Evolutionary conservation across 2,888 invertebrate genomes (phyloP).

Genomic region (Luperina nickerlii): DNA sequence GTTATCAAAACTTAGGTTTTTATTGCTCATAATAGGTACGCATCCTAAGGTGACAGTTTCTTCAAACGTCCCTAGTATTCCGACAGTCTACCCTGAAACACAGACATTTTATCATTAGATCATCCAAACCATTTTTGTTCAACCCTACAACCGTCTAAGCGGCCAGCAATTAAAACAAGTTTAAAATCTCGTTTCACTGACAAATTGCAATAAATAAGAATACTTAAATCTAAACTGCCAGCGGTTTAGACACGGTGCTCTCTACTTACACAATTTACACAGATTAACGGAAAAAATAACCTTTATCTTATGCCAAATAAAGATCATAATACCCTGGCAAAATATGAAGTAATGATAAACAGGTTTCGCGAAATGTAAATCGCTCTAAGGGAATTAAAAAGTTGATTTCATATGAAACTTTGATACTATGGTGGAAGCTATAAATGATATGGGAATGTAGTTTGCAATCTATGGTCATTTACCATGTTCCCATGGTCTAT

Average conservation of each 20-base stretch:
- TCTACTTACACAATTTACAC: slow-evolving; percentile 60
- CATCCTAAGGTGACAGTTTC: background rate
- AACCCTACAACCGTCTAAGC: slow-evolving; percentile 67
- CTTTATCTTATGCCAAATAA: slow-evolving; percentile 4
- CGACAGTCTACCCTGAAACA: background rate
- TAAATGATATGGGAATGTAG: slow-evolving; percentile 48
- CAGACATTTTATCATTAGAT: background rate
- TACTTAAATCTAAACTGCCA: slow-evolving; percentile 75
- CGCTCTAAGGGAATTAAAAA: slow-evolving; percentile 61
- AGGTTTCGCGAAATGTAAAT: slow-evolving; percentile 63
- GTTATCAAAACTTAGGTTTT: background rate
- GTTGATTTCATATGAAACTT: slow-evolving; percentile 61
- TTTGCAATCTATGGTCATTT: slow-evolving; percentile 16
- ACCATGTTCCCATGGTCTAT: slow-evolving; percentile 1
- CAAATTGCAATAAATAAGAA: slow-evolving; percentile 81
- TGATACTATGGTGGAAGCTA: slow-evolving; percentile 40
- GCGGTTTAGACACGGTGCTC: slow-evolving; percentile 69
- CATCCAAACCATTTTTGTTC: slow-evolving; percentile 27
- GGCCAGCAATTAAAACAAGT: slow-evolving; percentile 78
- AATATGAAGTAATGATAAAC: slow-evolving; percentile 52
- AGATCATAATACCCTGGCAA: slow-evolving; percentile 35
- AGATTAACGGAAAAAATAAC: slow-evolving; percentile 29
- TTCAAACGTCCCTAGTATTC: background rate
- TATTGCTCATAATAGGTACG: background rate
- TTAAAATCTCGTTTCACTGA: slow-evolving; percentile 80